Evolutionary conservation across 2,797 vertebrate species (phyloP).

Genomic region (Rhinatrema bivittatum): DNA sequence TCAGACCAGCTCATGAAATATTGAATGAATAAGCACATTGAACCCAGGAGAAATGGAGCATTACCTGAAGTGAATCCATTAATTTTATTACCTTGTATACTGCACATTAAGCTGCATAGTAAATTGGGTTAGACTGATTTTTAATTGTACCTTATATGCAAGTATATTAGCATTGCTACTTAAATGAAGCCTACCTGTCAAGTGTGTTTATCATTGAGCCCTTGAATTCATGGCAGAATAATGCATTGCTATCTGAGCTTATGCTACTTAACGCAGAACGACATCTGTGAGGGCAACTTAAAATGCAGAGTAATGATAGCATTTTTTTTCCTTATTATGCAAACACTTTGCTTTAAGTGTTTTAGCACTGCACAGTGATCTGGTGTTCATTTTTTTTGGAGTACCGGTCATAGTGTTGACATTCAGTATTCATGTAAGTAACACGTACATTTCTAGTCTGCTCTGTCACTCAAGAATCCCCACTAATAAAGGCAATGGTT

Average conservation of each 20-base stretch:
- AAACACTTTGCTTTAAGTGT: slow-evolving; percentile 3
- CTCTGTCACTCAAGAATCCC: too few relatives aligned
- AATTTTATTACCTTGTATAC: slow-evolving; percentile 53
- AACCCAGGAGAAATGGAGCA: slow-evolving; percentile 49
- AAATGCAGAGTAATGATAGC: slow-evolving; percentile 12
- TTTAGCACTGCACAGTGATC: slow-evolving; percentile 19
- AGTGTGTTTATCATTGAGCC: slow-evolving; percentile 30
- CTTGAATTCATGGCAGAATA: slow-evolving; percentile 18
- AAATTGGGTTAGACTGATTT: slow-evolving; percentile 42
- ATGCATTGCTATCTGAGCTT: slow-evolving; percentile 3
- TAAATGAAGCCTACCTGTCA: slow-evolving; percentile 38
- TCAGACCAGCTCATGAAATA: slow-evolving; percentile 40
- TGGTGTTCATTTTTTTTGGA: slow-evolving; percentile 9
- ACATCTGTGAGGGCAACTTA: slow-evolving; percentile 19
- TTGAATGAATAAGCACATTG: slow-evolving; percentile 46
- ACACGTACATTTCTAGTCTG: slow-evolving; percentile 6
- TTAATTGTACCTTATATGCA: slow-evolving; percentile 47
- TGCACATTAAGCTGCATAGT: slow-evolving; percentile 38
- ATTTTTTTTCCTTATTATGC: slow-evolving; percentile 10
- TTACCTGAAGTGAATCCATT: slow-evolving; percentile 55
- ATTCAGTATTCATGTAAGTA: slow-evolving; percentile 11
- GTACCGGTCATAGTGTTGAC: neutral
- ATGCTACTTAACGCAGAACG: slow-evolving; percentile 18
- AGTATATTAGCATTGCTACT: slow-evolving; percentile 41
- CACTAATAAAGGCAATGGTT: too few relatives aligned